A percentile compares a stretch with the other conserved stretches of the same genome.
These are phyloP conservation scores for Sarcophilus harrisii DNA, from an alignment of 2,797 vertebrate species.

Conservation along the genomic window DNA sequence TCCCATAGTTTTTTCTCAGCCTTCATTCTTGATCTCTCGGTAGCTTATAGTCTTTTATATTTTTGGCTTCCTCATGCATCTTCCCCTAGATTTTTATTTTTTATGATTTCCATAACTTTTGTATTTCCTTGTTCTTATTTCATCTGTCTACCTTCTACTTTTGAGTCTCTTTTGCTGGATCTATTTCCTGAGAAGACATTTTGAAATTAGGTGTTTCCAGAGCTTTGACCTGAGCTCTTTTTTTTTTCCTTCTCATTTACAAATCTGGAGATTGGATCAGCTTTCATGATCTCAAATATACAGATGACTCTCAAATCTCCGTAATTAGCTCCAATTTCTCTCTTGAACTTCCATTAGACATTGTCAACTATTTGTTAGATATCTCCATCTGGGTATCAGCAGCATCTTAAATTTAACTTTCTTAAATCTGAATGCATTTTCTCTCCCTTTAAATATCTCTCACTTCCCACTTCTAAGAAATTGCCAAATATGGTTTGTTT, in stretches of 20 bases:
- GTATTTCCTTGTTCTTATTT: not conserved
- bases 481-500: not conserved
- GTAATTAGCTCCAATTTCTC: not conserved
- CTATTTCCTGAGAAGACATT: not conserved
- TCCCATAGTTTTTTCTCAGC: not conserved
- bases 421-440: not conserved
- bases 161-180: not conserved
- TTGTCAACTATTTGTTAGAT: not conserved
- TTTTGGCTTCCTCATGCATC: not conserved
- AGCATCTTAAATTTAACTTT: not conserved
- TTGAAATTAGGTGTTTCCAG: not conserved
- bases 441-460: not conserved
- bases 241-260: too few relatives aligned
- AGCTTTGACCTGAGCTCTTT: not conserved
- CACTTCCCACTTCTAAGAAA: not conserved
- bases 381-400: not conserved
- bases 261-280: too few relatives aligned
- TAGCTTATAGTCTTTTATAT: not conserved
- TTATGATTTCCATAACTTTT: not conserved
- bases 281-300: not conserved
- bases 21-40: not conserved
- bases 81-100: not conserved
- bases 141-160: not conserved
- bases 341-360: not conserved
- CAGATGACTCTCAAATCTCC: not conserved